phyloP scores from a whole-genome alignment of 2,888 invertebrate genomes.

The Andrena marginata region DNA sequence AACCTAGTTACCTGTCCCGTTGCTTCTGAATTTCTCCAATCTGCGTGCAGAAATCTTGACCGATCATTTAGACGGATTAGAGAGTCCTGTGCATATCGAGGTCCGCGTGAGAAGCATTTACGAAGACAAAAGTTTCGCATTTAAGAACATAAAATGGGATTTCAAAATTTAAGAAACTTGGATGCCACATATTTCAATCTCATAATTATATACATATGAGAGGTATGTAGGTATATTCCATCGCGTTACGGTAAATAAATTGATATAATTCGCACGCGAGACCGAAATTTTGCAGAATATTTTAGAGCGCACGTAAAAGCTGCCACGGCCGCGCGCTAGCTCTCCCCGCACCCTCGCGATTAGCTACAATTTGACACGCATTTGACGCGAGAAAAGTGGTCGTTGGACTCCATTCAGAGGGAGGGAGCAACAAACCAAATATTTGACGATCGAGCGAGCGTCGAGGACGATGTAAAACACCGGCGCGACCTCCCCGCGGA shows the following conservation, averaged over 20 bases:
- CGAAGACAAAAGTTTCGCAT: too few relatives aligned
- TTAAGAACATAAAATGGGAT: too few relatives aligned
- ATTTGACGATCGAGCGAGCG: conserved; percentile 17
- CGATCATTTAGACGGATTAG: too few relatives aligned
- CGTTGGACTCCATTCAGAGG: not conserved
- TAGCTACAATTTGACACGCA: not conserved
- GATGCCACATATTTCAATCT: too few relatives aligned
- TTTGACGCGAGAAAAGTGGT: conserved; percentile 3
- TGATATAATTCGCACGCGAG: too few relatives aligned
- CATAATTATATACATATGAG: too few relatives aligned
- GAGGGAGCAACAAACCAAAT: conserved; percentile 11
- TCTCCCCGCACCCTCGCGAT: not conserved
- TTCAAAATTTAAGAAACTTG: too few relatives aligned
- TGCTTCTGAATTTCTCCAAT: not conserved
- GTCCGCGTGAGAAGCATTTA: too few relatives aligned
- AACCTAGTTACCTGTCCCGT: not conserved
- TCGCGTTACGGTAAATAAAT: too few relatives aligned
- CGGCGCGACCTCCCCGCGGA: not conserved
- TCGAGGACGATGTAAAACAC: conserved; percentile 30
- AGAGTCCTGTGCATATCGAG: too few relatives aligned
- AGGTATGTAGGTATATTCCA: too few relatives aligned
- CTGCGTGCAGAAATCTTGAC: too few relatives aligned
- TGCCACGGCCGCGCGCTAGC: not conserved
- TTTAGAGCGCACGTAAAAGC: not conserved
- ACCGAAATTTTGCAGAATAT: not conserved